Base-by-base conservation (phyloP, 2,797 vertebrate species). In the Poeciliopsis paucimaculata region DNA sequence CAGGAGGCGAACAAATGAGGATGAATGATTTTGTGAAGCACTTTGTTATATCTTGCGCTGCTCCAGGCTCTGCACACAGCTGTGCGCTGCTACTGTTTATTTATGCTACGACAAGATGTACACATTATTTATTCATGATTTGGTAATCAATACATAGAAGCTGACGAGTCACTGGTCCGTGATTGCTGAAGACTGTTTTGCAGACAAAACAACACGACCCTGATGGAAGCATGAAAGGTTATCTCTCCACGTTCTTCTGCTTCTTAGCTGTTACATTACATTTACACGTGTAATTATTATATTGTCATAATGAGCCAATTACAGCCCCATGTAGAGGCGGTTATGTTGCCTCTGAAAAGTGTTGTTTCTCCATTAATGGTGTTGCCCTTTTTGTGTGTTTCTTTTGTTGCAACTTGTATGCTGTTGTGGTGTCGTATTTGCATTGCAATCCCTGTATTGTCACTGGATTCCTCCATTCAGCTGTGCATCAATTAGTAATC, bases 271-370 rank as follows among this genome's bases (percentile, higher is more conserved):
- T 90, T 86, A 87, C 88, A 91, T 90, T 89, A 87, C 86, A 92
- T 91, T 86, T 92, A 89, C 88, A 90, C 88, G 74, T 91, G 88
- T 91, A 92, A 92, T 94, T 91, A 91, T 94, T 92, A 83, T 90
- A 91, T 91, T 92, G 90, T 90, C 89, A 89, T 93, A 92, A 94
- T 92, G 88, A 86, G 84, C 86, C 91, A 93, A 89, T 94, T 93
- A 90, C 78, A 68, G 85, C 83, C 77, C 81, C 71, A 86, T 86
- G 79, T 86, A 79, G 86, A 84, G 87, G 87, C 85, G 80, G 82
- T 81, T 87, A 81, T 87, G 82, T 84, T 90, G 83, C 80, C 76
- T 82, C 87, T 84, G 80, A 90, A 80, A 57, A 8, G 79, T 77
- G 86, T 91, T 93, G 91, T 90, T 87, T 88, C 82, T 86, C 75